These are phyloP conservation scores for Hemaris fuciformis DNA, from an alignment of 2,888 invertebrate genomes.

Conservation along the genomic window DNA sequence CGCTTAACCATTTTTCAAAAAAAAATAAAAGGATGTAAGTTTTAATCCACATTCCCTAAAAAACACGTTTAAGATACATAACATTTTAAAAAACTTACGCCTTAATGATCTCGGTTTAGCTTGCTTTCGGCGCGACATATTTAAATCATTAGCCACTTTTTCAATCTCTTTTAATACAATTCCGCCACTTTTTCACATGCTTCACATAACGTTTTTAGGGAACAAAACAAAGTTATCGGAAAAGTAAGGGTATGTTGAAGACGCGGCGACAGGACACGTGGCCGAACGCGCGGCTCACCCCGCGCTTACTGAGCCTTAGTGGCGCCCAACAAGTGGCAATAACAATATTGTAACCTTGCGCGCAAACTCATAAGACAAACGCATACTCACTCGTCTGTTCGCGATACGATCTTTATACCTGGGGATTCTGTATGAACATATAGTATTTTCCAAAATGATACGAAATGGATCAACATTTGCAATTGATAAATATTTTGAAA, in stretches of 20 bases:
- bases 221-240: conserved; percentile 56
- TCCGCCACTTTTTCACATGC: background rate
- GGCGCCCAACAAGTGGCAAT: conserved; percentile 81
- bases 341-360: conserved; percentile 67
- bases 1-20: too few species aligned
- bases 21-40: too few species aligned
- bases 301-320: conserved; percentile 69
- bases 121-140: conserved; percentile 86
- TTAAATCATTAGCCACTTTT: conserved; percentile 21
- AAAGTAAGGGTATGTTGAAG: conserved; percentile 34
- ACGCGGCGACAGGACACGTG: conserved; percentile 41
- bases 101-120: conserved; percentile 86
- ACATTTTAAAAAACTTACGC: conserved; percentile 76
- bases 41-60: too few species aligned
- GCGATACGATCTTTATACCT: background rate
- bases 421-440: too few species aligned
- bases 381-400: background rate
- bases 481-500: too few species aligned
- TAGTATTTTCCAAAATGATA: too few species aligned
- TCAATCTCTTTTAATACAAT: background rate
- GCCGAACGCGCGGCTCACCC: conserved; percentile 64
- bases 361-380: conserved; percentile 67
- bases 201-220: background rate
- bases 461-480: too few species aligned
- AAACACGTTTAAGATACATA: background rate